These are phyloP conservation scores for Candidula unifasciata DNA, from an alignment of 2,888 invertebrate genomes.

Conservation along the genomic window DNA sequence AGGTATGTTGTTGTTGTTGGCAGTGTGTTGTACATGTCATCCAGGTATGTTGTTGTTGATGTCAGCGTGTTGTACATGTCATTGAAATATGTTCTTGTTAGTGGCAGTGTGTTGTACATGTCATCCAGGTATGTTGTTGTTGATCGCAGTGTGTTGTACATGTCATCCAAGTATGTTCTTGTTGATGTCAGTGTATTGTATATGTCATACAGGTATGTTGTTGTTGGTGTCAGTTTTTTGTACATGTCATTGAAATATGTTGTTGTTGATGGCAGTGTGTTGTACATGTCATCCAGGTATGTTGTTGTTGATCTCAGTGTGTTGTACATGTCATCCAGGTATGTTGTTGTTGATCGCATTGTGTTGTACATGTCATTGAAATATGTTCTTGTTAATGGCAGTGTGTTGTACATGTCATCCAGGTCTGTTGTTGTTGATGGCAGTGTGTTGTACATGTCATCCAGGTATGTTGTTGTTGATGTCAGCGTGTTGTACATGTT, in stretches of 20 bases:
- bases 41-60: too few species aligned
- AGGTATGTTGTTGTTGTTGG: background rate
- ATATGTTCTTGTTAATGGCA: background rate
- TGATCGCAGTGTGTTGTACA: too few species aligned
- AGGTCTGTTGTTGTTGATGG: conserved; percentile 7
- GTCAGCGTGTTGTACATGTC: background rate
- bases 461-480: too few species aligned
- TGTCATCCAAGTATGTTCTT: too few species aligned
- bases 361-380: too few species aligned
- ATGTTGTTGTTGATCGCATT: background rate
- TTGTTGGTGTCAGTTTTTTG: background rate
- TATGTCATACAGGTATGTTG: conserved; percentile 40
- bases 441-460: background rate
- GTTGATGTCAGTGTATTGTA: background rate
- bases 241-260: too few species aligned
- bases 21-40: background rate
- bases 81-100: background rate
- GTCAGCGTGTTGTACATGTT: too few species aligned
- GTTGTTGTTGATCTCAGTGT: background rate
- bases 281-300: background rate
- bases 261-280: background rate
- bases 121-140: background rate
- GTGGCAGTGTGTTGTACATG: background rate
- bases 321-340: too few species aligned
- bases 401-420: conserved; percentile 23